A percentile compares a stretch with the other conserved stretches of the same genome.
phyloP scores from a whole-genome alignment of 2,888 invertebrate species.

The Stenchaetothrips biformis region DNA sequence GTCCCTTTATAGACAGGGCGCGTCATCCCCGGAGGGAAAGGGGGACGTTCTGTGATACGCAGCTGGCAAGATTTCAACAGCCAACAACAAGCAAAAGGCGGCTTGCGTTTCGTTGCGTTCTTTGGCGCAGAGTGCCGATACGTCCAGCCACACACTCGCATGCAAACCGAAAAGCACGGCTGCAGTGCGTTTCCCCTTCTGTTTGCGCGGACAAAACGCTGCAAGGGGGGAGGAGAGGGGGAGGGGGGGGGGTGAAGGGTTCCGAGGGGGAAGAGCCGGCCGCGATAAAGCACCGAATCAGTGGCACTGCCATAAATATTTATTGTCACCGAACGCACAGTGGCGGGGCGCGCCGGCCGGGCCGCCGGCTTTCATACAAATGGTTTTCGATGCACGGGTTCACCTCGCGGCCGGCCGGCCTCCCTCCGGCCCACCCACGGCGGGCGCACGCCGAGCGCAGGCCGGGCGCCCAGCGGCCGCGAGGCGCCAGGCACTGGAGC shows the following conservation, averaged over 20 bases:
- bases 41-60: no score
- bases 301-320: constrained; percentile 2
- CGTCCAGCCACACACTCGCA: not conserved
- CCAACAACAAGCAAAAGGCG: no score
- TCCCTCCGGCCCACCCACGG: no score
- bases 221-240: not conserved
- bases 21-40: no score
- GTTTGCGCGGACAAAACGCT: not conserved
- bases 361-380: not conserved
- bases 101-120: no score
- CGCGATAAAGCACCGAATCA: constrained; percentile 16
- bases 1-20: no score
- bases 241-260: not conserved
- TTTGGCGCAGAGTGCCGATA: not conserved
- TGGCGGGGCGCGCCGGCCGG: not conserved
- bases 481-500: no score
- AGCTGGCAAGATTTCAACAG: no score
- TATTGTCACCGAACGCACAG: not conserved
- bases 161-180: not conserved
- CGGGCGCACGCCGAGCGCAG: no score
- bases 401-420: no score
- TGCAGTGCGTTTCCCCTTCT: not conserved
- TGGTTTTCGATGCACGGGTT: not conserved
- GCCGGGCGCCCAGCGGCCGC: no score
- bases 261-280: no score